A percentile compares a stretch with the other conserved stretches of the same genome.
Evolutionary conservation across 2,113 vertebrate species (phyloP).

Genomic region (Vimba vimba): DNA sequence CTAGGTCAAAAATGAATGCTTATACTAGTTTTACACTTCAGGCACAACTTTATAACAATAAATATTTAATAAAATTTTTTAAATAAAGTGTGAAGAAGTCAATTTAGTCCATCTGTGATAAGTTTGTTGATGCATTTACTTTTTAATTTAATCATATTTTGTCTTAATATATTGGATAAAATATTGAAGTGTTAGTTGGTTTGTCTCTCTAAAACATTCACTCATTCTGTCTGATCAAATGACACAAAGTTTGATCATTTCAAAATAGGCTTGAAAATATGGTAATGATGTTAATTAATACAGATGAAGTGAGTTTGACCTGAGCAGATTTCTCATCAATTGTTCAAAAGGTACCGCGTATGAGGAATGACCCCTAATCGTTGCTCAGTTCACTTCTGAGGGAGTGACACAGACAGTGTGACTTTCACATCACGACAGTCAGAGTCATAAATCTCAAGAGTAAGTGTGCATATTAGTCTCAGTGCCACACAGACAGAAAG

Average conservation of each 20-base stretch:
- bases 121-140: no score
- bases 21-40: no score
- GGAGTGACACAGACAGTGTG: neutral
- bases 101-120: no score
- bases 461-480: neutral
- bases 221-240: neutral
- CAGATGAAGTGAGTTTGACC: neutral
- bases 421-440: neutral
- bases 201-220: no score
- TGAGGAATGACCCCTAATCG: neutral
- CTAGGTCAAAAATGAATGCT: no score
- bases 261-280: neutral
- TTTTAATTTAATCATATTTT: no score
- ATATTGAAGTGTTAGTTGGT: neutral
- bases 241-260: neutral
- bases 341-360: neutral
- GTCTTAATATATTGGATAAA: neutral
- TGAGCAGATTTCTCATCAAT: neutral
- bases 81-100: no score
- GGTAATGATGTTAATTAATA: neutral
- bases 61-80: no score
- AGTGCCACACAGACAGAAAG: neutral
- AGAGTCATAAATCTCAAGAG: neutral
- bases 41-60: no score
- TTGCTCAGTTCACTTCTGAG: neutral